Conservation (phyloP, 2,797 vertebrate species). For the Silurus lanzhouensis region DNA sequence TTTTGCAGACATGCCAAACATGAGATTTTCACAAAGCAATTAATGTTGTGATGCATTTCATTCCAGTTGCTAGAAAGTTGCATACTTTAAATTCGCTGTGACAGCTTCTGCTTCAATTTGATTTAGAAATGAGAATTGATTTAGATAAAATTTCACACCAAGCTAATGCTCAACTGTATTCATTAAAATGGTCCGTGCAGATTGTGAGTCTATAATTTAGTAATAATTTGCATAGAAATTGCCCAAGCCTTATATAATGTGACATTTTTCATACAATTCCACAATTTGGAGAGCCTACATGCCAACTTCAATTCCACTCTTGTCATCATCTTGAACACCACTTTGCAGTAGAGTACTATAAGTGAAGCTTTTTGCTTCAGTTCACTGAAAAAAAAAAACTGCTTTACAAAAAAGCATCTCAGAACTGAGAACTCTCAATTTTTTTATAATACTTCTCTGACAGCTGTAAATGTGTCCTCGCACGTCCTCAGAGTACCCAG, state of each 20-base stretch:
- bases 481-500: conserved; percentile 18
- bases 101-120: not conserved
- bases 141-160: not conserved
- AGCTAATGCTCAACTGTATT: not conserved
- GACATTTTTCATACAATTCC: not conserved
- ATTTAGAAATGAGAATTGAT: not conserved
- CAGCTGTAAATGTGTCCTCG: conserved; percentile 39
- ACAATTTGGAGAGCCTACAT: not conserved
- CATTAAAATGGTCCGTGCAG: too few relatives aligned
- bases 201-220: not conserved
- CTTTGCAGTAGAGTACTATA: not conserved
- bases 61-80: not conserved
- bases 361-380: not conserved
- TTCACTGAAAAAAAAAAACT: not conserved
- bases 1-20: not conserved
- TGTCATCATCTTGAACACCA: not conserved
- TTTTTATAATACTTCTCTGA: conserved; percentile 37
- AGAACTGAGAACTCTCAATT: not conserved
- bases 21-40: not conserved
- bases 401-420: not conserved
- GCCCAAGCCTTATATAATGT: not conserved
- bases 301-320: not conserved
- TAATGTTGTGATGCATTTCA: not conserved
- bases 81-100: not conserved
- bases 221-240: not conserved